These are phyloP conservation scores for Salvelinus sp. DNA, from an alignment of 2,113 vertebrate genomes.

Conservation along the genomic window DNA sequence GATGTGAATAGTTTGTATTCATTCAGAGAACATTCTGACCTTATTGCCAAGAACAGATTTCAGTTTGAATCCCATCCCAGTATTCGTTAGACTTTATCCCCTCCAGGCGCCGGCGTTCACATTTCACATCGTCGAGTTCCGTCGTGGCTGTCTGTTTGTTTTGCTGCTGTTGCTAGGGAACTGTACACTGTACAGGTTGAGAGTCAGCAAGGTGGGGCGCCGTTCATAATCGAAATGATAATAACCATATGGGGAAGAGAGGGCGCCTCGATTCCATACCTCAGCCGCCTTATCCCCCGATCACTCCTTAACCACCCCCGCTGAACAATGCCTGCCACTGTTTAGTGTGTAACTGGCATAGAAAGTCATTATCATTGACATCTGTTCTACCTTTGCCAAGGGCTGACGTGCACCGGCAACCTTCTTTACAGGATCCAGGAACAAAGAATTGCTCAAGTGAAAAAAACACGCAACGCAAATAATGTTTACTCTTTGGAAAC, in stretches of 20 bases:
- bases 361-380: constrained; percentile 39
- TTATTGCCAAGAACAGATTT: constrained; percentile 15
- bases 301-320: neutral
- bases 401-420: neutral
- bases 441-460: constrained; percentile 36
- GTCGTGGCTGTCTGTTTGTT: constrained; percentile 49
- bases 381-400: constrained; percentile 22
- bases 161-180: constrained; percentile 72
- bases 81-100: constrained; percentile 34
- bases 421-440: constrained; percentile 23
- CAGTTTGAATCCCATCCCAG: constrained; percentile 41
- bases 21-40: constrained; percentile 32
- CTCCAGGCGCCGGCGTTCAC: constrained; percentile 37
- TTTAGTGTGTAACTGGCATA: constrained; percentile 26
- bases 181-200: constrained; percentile 52
- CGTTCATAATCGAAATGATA: constrained; percentile 60
- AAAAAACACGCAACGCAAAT: constrained; percentile 19
- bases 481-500: constrained; percentile 46
- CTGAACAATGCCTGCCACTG: constrained; percentile 22
- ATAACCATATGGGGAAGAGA: constrained; percentile 61
- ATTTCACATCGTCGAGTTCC: constrained; percentile 47
- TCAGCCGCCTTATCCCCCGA: neutral
- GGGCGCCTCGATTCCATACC: constrained; percentile 26
- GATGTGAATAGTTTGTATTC: neutral
- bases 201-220: constrained; percentile 45